Evolutionary conservation across 2,113 vertebrate genomes (phyloP), one percentile per base, ranked within the genome.

Genomic region (Centropus unirufus): DNA sequence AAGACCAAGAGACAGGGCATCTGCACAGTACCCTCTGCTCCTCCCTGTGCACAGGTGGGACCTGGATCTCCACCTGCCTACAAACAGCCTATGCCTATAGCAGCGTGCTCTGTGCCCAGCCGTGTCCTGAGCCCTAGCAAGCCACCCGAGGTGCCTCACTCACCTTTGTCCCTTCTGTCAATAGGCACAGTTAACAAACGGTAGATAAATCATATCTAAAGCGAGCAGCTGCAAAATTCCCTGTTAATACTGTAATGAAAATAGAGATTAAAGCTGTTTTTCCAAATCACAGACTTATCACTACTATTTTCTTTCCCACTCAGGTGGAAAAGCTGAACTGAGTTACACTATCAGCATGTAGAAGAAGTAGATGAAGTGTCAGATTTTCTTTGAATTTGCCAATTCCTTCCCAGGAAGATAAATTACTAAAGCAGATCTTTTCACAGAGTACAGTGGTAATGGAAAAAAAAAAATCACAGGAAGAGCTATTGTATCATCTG

Each of bases 361-460:
- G 51, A 93, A 67, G 29, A 11, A 83, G 24, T 4, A 81, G 57
- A 66, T 36, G 5, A 83, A 62, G 42, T 58, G 66, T 83, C 82
- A 83, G 72, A 92, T 93, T 97, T 95, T 63, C 51, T 90, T 80
- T 40, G 54, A 88, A 46, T 95, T 68, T 94, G 81, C 36, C 66
- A 92, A 62, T 82, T 94, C 23, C 40, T 57, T 83, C 57, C 21
- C 87, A 85, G 73, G 46, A 96, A 96, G 91, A 81, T 94, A 96
- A 81, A 96, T 34, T 15, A 97, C 73, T 85, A 68, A 73, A 96
- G 94, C 44, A 83, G 44, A 79, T 67, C 40, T 47, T 64, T 88
- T 91, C 81, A 24, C 40, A 86, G 77, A 89, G 63, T 52, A 82
- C 27, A 81, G 79, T 61, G 52, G 63, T 73, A 94, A 95, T 83